Evolutionary conservation across 1,140 invertebrate species (phyloP).

Genomic region (Tribolium madens): DNA sequence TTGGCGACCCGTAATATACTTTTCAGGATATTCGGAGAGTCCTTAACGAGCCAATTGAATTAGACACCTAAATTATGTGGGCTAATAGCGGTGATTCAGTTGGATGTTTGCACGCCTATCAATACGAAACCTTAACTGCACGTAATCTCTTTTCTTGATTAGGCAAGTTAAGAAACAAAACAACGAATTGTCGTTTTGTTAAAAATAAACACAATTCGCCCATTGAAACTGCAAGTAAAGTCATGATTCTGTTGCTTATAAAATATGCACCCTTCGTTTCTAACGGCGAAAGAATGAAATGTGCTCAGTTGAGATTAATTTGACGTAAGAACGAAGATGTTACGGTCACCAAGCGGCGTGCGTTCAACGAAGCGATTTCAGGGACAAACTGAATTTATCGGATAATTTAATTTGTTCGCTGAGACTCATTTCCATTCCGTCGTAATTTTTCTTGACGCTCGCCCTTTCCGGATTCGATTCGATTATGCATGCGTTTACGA

Average conservation of each 20-base stretch:
- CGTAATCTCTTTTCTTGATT: slow-evolving; percentile 3
- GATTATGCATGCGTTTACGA: slow-evolving; percentile 43
- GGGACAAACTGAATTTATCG: slow-evolving; percentile 48
- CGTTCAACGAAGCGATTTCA: slow-evolving; percentile 38
- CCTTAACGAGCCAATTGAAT: slow-evolving; percentile 62
- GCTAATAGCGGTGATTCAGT: slow-evolving; percentile 60
- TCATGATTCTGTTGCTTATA: slow-evolving; percentile 58
- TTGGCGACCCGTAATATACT: slow-evolving; percentile 17
- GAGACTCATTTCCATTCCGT: slow-evolving; percentile 50
- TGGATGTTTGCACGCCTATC: slow-evolving; percentile 58
- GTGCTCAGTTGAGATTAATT: slow-evolving; percentile 42
- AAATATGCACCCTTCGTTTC: slow-evolving; percentile 37
- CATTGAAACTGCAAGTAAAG: background rate
- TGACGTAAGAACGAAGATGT: slow-evolving; percentile 46
- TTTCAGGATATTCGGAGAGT: slow-evolving; percentile 52
- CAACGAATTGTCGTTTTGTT: too few relatives aligned
- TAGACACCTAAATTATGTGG: slow-evolving; percentile 62
- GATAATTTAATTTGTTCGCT: slow-evolving; percentile 51
- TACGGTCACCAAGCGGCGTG: slow-evolving; percentile 43
- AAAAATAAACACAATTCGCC: too few relatives aligned
- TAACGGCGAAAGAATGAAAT: slow-evolving; percentile 41
- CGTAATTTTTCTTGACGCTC: slow-evolving; percentile 50
- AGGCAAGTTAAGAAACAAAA: too few relatives aligned
- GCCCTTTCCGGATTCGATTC: slow-evolving; percentile 36
- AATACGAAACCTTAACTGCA: slow-evolving; percentile 57